phyloP scores from a whole-genome alignment of 2,888 invertebrate genomes.

The Tetranychus truncatus region DNA sequence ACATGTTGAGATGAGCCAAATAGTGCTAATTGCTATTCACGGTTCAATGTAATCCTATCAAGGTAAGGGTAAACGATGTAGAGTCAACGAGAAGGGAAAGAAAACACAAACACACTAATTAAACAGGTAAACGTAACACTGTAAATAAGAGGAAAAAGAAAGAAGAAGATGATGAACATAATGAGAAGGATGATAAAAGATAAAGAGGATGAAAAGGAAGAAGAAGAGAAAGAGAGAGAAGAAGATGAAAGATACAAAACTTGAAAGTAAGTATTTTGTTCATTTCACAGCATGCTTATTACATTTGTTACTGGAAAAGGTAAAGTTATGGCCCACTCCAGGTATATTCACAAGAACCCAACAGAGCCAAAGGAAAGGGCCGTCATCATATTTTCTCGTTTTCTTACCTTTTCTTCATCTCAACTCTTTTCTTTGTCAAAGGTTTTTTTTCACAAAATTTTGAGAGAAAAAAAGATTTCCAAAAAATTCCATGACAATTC shows the following conservation, averaged over 20 bases:
- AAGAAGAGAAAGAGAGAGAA: not conserved
- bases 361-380: not conserved
- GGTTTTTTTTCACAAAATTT: no score
- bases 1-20: not conserved
- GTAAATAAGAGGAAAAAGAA: not conserved
- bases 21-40: not conserved
- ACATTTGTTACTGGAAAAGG: not conserved
- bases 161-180: not conserved
- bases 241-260: not conserved
- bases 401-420: not conserved
- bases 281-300: not conserved
- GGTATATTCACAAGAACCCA: not conserved
- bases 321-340: not conserved
- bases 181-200: not conserved
- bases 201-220: not conserved
- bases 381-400: not conserved
- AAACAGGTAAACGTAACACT: not conserved
- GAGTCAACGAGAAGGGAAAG: not conserved
- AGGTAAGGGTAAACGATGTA: not conserved
- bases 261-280: not conserved
- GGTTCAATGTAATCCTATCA: not conserved
- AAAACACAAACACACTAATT: no score
- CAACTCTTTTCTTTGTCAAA: not conserved
- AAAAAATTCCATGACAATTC: no score
- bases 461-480: no score